Evolutionary conservation across 2,888 invertebrate genomes (phyloP), one percentile per base, ranked within the genome.

Genomic region (Pomacea canaliculata): DNA sequence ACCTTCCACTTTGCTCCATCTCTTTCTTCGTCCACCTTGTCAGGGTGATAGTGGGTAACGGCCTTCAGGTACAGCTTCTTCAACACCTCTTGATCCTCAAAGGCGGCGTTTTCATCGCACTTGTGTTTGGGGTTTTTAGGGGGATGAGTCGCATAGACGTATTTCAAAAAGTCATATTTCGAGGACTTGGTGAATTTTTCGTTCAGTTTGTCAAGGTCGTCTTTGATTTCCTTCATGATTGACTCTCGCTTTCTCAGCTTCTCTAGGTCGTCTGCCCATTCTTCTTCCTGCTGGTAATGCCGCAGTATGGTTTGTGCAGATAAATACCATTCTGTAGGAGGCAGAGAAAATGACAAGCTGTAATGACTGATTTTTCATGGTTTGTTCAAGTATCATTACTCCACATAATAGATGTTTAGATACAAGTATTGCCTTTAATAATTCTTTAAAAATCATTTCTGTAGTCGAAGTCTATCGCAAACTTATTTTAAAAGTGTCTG

Each of bases 261-360:
- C 62, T 79, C 49, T 27, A 81, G 79, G 49, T 82, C 82, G 67
- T 84, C 83, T 19, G 79, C 71, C 37, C 27, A 65, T 0, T 82
- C 70, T 9, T 77, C 77, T 77, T 86, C 83, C 69, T 76, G 63
- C 69, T 86, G 85, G 70, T 84, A 85, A 7, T 76, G 62, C 18
- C 76, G 76, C 37, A 85, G 27, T 4, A 79, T 78, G 10, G 74
- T 76, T 1, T 73, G 79, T 49, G 82, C 81, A n/a, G 79, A 78
- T 59, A 79, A 74, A 78, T 82, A 85, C 85, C 85, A 85, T 49
- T 82, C 85, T 85, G 77, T 16, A n/a, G 2, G 51, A 16, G 51
- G 8, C 51, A 56, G 59, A 19, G n/a, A 49, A n/a, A 56, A 56
- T 56, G 10, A 0, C 51, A 10, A 10, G 51, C 8, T 37, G 37